phyloP scores from a whole-genome alignment of 2,888 invertebrate genomes.

The Napeogenes inachia region DNA sequence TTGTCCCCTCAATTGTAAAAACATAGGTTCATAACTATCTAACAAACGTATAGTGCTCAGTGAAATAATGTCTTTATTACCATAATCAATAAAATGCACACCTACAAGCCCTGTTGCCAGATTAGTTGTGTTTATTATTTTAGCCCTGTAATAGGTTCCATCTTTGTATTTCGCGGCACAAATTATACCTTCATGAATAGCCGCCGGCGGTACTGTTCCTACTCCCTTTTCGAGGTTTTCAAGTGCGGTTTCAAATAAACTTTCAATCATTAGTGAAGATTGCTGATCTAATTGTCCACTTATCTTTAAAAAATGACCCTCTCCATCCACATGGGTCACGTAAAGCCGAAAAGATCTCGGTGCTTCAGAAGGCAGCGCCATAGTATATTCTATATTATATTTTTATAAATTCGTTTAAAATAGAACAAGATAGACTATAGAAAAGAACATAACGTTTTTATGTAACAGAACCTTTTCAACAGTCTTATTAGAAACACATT shows the following conservation, averaged over 20 bases:
- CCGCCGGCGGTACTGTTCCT: slow-evolving; percentile 66
- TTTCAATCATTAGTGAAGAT: slow-evolving; percentile 76
- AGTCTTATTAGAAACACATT: slow-evolving; percentile 40
- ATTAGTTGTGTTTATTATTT: slow-evolving; percentile 69
- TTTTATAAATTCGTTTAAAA: background rate
- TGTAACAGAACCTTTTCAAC: slow-evolving; percentile 35
- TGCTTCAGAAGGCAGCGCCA: slow-evolving; percentile 58
- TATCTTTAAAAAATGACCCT: slow-evolving; percentile 82
- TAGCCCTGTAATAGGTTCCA: slow-evolving; percentile 81
- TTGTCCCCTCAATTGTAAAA: slow-evolving; percentile 73
- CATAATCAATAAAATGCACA: slow-evolving; percentile 83
- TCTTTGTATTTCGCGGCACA: slow-evolving; percentile 83
- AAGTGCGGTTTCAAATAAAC: slow-evolving; percentile 57
- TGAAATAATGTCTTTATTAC: slow-evolving; percentile 79
- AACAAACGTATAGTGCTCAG: slow-evolving; percentile 78
- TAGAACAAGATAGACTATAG: background rate
- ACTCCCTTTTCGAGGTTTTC: slow-evolving; percentile 66
- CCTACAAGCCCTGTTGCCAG: slow-evolving; percentile 75
- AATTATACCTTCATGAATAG: slow-evolving; percentile 73
- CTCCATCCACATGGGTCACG: slow-evolving; percentile 83
- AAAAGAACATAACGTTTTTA: slow-evolving; percentile 46
- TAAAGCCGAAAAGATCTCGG: slow-evolving; percentile 65
- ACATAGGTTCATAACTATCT: slow-evolving; percentile 70
- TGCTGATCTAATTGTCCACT: slow-evolving; percentile 83
- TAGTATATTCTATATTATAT: slow-evolving; percentile 32